These are phyloP conservation scores for Ethmia dodecea DNA, from an alignment of 2,888 invertebrate species.

Conservation along the genomic window DNA sequence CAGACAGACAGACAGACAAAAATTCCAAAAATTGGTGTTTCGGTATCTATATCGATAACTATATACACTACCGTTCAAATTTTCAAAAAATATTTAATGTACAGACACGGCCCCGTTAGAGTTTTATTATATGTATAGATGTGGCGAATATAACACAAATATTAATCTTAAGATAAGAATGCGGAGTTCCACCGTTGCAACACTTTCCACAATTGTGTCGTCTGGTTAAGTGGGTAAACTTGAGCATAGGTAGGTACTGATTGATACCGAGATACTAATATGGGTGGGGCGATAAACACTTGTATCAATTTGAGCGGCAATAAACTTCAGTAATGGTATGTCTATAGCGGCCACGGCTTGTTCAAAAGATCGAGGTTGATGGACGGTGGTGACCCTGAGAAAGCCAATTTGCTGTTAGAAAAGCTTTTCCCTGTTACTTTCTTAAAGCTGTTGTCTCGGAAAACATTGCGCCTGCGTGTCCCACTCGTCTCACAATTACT, in stretches of 20 bases:
- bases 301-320: conserved; percentile 34
- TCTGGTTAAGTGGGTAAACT: conserved; percentile 27
- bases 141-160: too few species aligned
- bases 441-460: too few species aligned
- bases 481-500: too few species aligned
- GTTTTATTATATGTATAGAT: too few species aligned
- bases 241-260: too few species aligned
- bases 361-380: conserved; percentile 25
- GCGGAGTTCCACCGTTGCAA: conserved; percentile 22
- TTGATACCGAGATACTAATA: conserved; percentile 27
- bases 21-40: too few species aligned
- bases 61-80: too few species aligned
- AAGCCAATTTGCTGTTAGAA: conserved; percentile 4
- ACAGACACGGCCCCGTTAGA: too few species aligned
- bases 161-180: conserved; percentile 22
- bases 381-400: conserved; percentile 11
- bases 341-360: conserved; percentile 17
- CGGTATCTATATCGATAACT: too few species aligned
- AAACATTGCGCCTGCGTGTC: too few species aligned
- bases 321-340: conserved; percentile 26
- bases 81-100: too few species aligned
- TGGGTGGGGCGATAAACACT: conserved; percentile 31
- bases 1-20: too few species aligned
- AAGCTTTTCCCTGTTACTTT: conserved; percentile 2
- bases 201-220: conserved; percentile 23